Base-by-base conservation (phyloP, 2,113 vertebrate species). In the Oenanthe oenanthe region DNA sequence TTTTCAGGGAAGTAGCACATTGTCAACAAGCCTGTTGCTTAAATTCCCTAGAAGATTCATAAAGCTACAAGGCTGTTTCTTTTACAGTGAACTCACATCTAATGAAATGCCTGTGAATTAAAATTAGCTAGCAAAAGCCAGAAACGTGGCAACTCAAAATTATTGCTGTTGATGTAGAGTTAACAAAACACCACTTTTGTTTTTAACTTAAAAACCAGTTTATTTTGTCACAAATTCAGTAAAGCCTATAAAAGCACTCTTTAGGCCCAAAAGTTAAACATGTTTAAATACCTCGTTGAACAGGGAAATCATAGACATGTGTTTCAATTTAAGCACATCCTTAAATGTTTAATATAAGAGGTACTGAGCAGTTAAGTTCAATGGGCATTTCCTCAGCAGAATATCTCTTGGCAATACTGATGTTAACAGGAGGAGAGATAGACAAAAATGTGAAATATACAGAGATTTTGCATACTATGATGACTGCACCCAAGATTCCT, bases 91-190 rank as follows among this genome's bases (percentile, higher is more conserved):
- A 42, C n/a, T 58, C 34, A 82, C 19, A 56, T 73, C 51, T 80
- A 85, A 94, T 60, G 42, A 94, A 96, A 92, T 60, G 63, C 28
- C 32, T 56, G 8, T 74, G 82, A 96, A 86, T 86, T 72, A 95
- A 81, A 92, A 70, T 79, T 47, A 77, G 31, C 36, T 74, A 89
- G 31, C 51, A 87, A 65, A 76, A 92, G 45, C 42, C 74, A 78
- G 63, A 50, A 62, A 79, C n/a, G 18, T 21, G 42, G 21, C 29
- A 96, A 80, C 78, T 63, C 1, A 2, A 89, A 85, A 83, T 73
- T 87, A 83, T 47, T 89, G 65, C 43, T 89, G 17, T 67, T 82
- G 58, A 93, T 68, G 16, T 56, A 54, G 13, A 88, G 26, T 62
- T 71, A 86, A 85, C 32, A 90, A 79, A 93, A 68, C 48, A 34